Evolutionary conservation across 2,113 vertebrate species (phyloP), one percentile per base, ranked within the genome.

Genomic region (Glaucomys volans): DNA sequence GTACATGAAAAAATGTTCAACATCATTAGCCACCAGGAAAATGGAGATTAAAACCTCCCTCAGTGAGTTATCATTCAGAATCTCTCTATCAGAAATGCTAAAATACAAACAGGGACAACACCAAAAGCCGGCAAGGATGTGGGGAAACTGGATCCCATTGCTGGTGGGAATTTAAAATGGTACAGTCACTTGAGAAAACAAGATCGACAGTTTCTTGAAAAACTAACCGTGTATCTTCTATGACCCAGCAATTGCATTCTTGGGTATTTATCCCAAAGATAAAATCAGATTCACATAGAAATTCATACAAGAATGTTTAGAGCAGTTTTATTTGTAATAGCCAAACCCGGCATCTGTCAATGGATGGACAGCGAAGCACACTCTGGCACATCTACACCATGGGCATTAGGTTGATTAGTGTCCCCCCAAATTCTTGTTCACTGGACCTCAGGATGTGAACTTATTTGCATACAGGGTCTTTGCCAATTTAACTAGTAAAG

Each of bases 171-270:
- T 64, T 17, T 37, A 54, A 89, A 54, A 62, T 6, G 30, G 52
- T 30, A 50, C 4, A 87, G 40, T 28, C 40, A 37, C 59, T 87
- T 66, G 22, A 30, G 40, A 35, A 91, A 74, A 87, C 12, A 7
- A 85, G 62, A n/a, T 20, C 5, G 74, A 72, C 32, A 57, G 67
- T 75, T 84, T 76, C 62, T 92, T 81, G 32, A 35, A 89, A 87
- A 94, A 76, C 54, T 71, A 59, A 95, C 72, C 26, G 30, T 35
- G 12, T 26, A 62, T 77, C 52, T 74, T 28, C n/a, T 57, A 59
- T 62, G 40, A 88, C 52, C 42, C 71, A 72, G 62, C 14, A 54
- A 83, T 16, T 66, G 20, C 7, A 37, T 52, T 87, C 84, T 81
- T 12, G 26, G 88, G 42, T 35, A 47, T 59, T 90, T 75, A 84